phyloP scores from a whole-genome alignment of 2,888 invertebrate species.

The Noctuana brunneofusca region DNA sequence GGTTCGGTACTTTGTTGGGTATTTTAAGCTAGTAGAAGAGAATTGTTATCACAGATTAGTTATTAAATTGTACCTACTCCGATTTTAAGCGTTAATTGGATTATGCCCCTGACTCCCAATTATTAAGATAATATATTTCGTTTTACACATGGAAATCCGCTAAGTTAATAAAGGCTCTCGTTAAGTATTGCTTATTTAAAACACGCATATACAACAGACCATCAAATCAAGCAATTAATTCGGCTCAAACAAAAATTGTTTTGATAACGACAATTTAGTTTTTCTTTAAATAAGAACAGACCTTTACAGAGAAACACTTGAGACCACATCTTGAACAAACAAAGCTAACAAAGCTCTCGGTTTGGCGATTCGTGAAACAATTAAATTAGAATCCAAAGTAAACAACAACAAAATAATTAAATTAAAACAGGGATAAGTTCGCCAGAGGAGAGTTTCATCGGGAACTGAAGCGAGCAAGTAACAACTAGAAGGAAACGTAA shows the following conservation, averaged over 20 bases:
- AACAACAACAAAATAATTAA: slow-evolving; percentile 20
- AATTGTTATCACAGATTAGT: too few species aligned
- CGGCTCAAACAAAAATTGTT: neutral
- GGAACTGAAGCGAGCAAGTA: slow-evolving; percentile 16
- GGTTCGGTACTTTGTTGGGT: too few species aligned
- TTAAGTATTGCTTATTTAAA: neutral
- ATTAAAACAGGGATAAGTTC: slow-evolving; percentile 26
- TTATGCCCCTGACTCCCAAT: too few species aligned
- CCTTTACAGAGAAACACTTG: neutral
- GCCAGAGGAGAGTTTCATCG: neutral
- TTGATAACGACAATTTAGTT: too few species aligned
- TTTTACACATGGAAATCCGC: too few species aligned
- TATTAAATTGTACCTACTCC: too few species aligned
- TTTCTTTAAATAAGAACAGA: neutral
- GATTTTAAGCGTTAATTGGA: too few species aligned
- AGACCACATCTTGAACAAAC: slow-evolving; percentile 3
- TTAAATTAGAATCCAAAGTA: slow-evolving; percentile 23
- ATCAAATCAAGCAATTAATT: slow-evolving; percentile 6
- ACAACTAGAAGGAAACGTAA: slow-evolving; percentile 12
- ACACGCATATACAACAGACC: too few species aligned
- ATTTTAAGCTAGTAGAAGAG: too few species aligned
- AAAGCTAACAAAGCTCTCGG: slow-evolving; percentile 4
- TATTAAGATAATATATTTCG: too few species aligned
- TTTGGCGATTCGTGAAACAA: slow-evolving; percentile 7
- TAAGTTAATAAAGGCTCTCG: neutral